A percentile compares a stretch with the other conserved stretches of the same genome.
Evolutionary conservation across 1,140 invertebrate species (phyloP).

Genomic region (Drosophila subobscura): DNA sequence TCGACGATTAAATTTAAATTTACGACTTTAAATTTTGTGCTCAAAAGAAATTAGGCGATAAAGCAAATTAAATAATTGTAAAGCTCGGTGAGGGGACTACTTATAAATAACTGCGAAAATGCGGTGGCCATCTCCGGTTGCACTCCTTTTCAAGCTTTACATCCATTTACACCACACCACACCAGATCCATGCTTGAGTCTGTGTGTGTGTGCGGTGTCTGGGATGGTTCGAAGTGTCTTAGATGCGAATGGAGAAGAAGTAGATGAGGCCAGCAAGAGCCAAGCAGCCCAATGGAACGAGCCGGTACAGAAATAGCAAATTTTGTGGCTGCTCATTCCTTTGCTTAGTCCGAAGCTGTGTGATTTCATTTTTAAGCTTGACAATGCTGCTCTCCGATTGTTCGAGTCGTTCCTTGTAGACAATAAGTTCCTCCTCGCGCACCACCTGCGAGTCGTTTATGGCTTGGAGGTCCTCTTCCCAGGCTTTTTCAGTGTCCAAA

Average conservation of each 20-base stretch:
- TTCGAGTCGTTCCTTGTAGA: constrained; percentile 78
- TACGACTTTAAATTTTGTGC: constrained; percentile 63
- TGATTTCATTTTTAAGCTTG: constrained; percentile 66
- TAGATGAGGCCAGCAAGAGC: constrained; percentile 68
- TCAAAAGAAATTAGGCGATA: constrained; percentile 33
- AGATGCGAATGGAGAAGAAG: constrained; percentile 59
- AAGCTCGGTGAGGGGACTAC: constrained; percentile 32
- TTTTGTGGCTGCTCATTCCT: constrained; percentile 2
- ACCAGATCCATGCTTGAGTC: not conserved
- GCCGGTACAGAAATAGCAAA: constrained; percentile 25
- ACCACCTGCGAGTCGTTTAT: constrained; percentile 60
- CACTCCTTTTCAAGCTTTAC: constrained; percentile 15
- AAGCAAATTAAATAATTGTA: constrained; percentile 41
- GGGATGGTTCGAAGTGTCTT: constrained; percentile 14
- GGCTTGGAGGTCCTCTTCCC: constrained; percentile 56
- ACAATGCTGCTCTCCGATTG: constrained; percentile 66
- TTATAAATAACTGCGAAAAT: constrained; percentile 53
- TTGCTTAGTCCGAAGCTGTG: constrained; percentile 51
- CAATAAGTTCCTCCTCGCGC: constrained; percentile 77
- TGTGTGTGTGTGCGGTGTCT: constrained; percentile 7
- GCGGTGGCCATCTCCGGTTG: constrained; percentile 22
- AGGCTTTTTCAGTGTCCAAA: constrained; percentile 38
- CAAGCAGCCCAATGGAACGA: constrained; percentile 57
- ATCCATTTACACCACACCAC: constrained; percentile 2
- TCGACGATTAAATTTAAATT: constrained; percentile 41